phyloP scores from a whole-genome alignment of 2,888 invertebrate species.

The Lasioglossum figueresi region DNA sequence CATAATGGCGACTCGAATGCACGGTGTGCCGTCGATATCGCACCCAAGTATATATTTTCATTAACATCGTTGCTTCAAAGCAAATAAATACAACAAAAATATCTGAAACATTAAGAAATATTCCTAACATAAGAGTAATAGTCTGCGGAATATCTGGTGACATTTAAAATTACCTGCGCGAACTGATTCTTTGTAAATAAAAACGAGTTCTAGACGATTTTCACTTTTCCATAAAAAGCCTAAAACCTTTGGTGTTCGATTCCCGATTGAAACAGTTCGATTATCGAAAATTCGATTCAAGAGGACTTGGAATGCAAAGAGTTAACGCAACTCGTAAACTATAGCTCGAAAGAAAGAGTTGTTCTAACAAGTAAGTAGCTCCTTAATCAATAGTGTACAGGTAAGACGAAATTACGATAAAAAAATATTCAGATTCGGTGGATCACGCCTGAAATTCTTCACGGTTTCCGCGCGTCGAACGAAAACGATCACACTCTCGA shows the following conservation, averaged over 20 bases:
- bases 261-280: not conserved
- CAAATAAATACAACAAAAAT: not conserved
- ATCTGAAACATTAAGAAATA: not conserved
- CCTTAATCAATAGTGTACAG: slow-evolving; percentile 13
- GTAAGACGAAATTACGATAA: slow-evolving; percentile 8
- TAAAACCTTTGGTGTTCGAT: not conserved
- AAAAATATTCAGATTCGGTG: slow-evolving; percentile 20
- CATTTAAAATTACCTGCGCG: not conserved
- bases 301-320: slow-evolving; percentile 7
- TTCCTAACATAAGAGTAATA: not conserved
- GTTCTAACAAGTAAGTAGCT: not conserved
- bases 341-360: not conserved
- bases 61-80: not conserved
- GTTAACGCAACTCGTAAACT: not conserved
- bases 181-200: not conserved
- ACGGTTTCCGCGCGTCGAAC: slow-evolving; percentile 27
- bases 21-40: no score
- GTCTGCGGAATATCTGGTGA: not conserved
- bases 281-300: no score
- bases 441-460: slow-evolving; percentile 7
- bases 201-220: not conserved
- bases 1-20: no score
- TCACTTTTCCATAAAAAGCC: not conserved
- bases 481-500: slow-evolving; percentile 27
- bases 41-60: not conserved